Base-by-base conservation (phyloP, 2,888 invertebrate genomes). In the Bimastos eiseni region DNA sequence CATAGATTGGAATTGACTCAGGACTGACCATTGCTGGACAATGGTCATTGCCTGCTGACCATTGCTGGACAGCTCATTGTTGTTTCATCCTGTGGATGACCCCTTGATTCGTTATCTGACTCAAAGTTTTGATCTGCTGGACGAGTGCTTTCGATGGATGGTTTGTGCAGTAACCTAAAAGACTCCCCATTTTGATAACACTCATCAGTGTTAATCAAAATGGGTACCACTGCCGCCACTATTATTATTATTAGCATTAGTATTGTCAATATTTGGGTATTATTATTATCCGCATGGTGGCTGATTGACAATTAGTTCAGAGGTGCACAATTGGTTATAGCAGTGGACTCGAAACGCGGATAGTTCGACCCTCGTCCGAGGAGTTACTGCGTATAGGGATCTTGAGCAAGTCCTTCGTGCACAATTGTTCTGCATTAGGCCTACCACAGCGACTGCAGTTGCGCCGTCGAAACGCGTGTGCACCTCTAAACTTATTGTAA, bases 41-140 rank as follows among this genome's bases (percentile, higher is more conserved):
- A 70, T 70, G 70, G n/a, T 70, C 70, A 70, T 70, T 70, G 70
- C 70, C n/a, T 70, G 70, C 70, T 70, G 70, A 70, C 70, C 70
- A 70, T 30, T n/a, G 13, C 70, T 70, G 70, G 70, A 70, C 70
- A 70, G 49, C 70, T 70, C 70, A 70, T 70, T 30, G n/a, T n/a
- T n/a, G 70, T 70, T 30, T 70, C 70, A 70, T 70, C 70, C 70
- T 8, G 55, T 55, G 5, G 3, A n/a, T n/a, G 30, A 70, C 70
- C 30, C n/a, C 70, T 70, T 30, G 30, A n/a, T 70, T 70, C 70
- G n/a, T n/a, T 70, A 70, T 70, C 30, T 70, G 70, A n/a, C 70
- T 70, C 30, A 5, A n/a, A 30, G 4, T n/a, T 17, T 30, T 70
- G 70, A 70, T 70, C 70, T 3, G n/a, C 30, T n/a, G 70, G n/a